Evolutionary conservation across 2,113 vertebrate species (phyloP).

Genomic region (Octodon degus): DNA sequence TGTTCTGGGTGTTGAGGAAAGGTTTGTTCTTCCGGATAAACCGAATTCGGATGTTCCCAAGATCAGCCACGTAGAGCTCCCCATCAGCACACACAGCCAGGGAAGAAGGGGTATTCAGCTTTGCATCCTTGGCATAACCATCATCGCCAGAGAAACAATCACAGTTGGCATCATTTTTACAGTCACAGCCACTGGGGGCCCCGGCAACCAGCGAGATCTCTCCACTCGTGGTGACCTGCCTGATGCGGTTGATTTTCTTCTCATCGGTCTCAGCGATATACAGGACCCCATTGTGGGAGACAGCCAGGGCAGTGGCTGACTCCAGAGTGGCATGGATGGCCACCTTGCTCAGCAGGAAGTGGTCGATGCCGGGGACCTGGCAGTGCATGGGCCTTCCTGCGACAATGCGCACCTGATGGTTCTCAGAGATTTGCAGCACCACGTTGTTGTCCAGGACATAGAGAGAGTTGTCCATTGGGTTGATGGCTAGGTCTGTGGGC

Average conservation of each 20-base stretch:
- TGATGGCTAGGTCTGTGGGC: slow-evolving; percentile 97
- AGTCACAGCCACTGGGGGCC: slow-evolving; percentile 96
- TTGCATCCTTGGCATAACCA: slow-evolving; percentile 97
- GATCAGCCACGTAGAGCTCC: slow-evolving; percentile 95
- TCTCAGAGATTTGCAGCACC: slow-evolving; percentile 97
- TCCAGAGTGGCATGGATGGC: slow-evolving; percentile 96
- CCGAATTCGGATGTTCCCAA: slow-evolving; percentile 96
- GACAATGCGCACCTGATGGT: slow-evolving; percentile 97
- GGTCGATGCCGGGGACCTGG: slow-evolving; percentile 97
- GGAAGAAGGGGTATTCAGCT: slow-evolving; percentile 94
- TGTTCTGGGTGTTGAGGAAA: slow-evolving; percentile 94
- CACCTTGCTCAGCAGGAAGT: slow-evolving; percentile 97
- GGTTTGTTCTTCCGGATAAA: slow-evolving; percentile 96
- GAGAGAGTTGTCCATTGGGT: slow-evolving; percentile 97
- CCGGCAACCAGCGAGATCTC: slow-evolving; percentile 97
- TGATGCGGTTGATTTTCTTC: slow-evolving; percentile 97
- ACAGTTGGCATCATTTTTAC: slow-evolving; percentile 97
- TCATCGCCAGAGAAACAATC: slow-evolving; percentile 98
- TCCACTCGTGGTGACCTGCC: slow-evolving; percentile 96
- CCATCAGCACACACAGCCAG: slow-evolving; percentile 95
- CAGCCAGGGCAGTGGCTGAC: slow-evolving; percentile 94
- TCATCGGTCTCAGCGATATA: slow-evolving; percentile 98
- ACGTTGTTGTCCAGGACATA: slow-evolving; percentile 98
- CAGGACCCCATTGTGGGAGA: slow-evolving; percentile 95
- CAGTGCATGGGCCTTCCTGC: slow-evolving; percentile 98